Evolutionary conservation across 2,888 invertebrate species (phyloP).

Genomic region (Malachius bipustulatus): DNA sequence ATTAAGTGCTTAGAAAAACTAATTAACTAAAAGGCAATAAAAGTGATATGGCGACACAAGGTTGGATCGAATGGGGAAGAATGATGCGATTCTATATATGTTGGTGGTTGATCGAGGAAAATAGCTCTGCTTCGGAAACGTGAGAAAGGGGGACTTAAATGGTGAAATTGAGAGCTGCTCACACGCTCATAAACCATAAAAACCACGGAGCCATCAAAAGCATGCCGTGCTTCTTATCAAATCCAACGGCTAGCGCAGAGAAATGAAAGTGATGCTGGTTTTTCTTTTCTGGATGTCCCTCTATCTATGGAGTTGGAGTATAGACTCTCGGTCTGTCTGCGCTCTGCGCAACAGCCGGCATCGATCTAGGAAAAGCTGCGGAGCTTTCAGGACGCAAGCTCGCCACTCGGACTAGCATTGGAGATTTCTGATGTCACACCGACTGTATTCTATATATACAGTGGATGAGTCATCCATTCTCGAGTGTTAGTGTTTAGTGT

Average conservation of each 20-base stretch:
- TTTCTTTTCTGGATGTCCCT: too few relatives aligned
- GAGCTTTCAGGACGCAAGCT: conserved; percentile 27
- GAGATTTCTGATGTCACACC: conserved; percentile 29
- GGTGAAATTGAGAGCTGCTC: conserved; percentile 8
- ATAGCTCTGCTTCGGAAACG: background rate
- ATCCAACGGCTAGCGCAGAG: conserved; percentile 19
- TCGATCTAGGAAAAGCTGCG: conserved; percentile 27
- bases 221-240: too few relatives aligned
- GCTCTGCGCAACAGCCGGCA: conserved; percentile 20
- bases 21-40: too few relatives aligned
- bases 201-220: conserved; percentile 21
- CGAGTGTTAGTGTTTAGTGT: too few relatives aligned
- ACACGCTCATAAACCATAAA: conserved; percentile 20
- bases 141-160: conserved; percentile 7
- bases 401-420: conserved; percentile 26
- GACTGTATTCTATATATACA: conserved; percentile 34
- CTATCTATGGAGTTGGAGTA: too few relatives aligned
- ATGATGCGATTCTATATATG: too few relatives aligned
- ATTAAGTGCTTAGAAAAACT: too few relatives aligned
- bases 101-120: background rate
- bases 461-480: conserved; percentile 34
- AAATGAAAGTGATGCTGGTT: conserved; percentile 24
- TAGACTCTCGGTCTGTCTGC: too few relatives aligned
- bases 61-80: too few relatives aligned
- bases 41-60: too few relatives aligned